Base-by-base conservation (phyloP, 2,888 invertebrate species). In the Aphrophora alni region DNA sequence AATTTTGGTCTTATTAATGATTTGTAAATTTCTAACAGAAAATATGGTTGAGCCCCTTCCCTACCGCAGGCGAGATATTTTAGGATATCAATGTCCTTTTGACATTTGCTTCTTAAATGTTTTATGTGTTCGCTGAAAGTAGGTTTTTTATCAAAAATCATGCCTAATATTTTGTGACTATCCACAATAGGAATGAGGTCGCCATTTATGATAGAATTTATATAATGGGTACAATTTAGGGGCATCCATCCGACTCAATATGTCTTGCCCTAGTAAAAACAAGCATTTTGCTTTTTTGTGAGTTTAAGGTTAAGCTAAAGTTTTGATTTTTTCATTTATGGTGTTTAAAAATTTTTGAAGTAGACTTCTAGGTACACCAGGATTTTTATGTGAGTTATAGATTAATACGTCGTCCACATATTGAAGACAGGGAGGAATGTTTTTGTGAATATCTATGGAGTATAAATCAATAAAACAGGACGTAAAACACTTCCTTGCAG, bases 391-490 rank as follows among this genome's bases (percentile, higher is more conserved):
- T 17, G 51, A 12, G 2, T 1, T n/a, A 14, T 17, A 75, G 21
- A 75, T 21, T 14, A 17, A n/a, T 51, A 75, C n/a, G 25, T 75
- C 75, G 24, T 75, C 75, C 21, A 44, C 75, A 27, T 44, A 75
- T 21, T 75, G 75, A n/a, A 75, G 27, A 14, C 51, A 75, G 12
- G 21, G 10, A 5, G 26, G 24, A 51, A 75, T n/a, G 12, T 17
- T 14, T n/a, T 51, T n/a, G 27, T 75, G 44, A 1, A 75, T 75
- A 3, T 75, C 44, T 10, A 25, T 17, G n/a, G 27, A 24, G 21
- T 75, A 51, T 10, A 75, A 21, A 44, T 17, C 21, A 75, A 75
- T 3, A 51, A 21, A 3, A 33, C 21, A 51, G 75, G 75, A 27
- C 75, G 28, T 26, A 73, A 24, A 12, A 28, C 28, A 28, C 27